Evolutionary conservation across 2,797 vertebrate species (phyloP), one percentile per base, ranked within the genome.

Genomic region (Sebastes umbrosus): DNA sequence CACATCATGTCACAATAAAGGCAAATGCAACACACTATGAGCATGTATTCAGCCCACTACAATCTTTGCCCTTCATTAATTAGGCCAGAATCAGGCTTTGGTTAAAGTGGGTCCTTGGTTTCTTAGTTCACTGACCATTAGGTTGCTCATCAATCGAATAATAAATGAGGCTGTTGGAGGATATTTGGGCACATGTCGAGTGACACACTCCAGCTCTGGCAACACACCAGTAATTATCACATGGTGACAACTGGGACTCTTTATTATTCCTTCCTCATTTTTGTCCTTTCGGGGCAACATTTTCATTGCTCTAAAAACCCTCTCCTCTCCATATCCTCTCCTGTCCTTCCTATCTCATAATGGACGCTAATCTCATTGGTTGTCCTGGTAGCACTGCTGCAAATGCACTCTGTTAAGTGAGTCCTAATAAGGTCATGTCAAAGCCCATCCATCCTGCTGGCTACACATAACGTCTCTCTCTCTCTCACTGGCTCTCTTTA

Each of bases 401-500:
- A 90, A 92, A 93, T 94, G 90, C 88, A 90, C 90, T 92, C 86
- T 90, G 86, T 85, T 93, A 94, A 95, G 92, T 95, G 94, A 90
- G 89, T 90, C 84, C 92, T 95, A 95, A 96, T 92, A 96, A 95
- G 95, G 95, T 95, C 94, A 94, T 95, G 95, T 96, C 96, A 96
- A 89, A 93, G 90, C 93, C 90, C 91, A 95, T 96, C 88, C 88
- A 94, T 95, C 90, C 90, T 91, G 75, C 86, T 79, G 71, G 69
- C 82, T 84, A 59, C 80, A 75, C 83, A 90, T 88, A 89, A 84
- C 76, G 27, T 46, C 58, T 66, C 62, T 80, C 64, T 67, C 78
- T 84, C 63, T 77, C 13, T 36, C 60, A 52, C 59, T 62, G 7
- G 79, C 68, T 66, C 65, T 80, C 64, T 67, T 39, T 39, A 4